Base-by-base conservation (phyloP, 2,888 invertebrate species). In the Drosophila meridiana region DNA sequence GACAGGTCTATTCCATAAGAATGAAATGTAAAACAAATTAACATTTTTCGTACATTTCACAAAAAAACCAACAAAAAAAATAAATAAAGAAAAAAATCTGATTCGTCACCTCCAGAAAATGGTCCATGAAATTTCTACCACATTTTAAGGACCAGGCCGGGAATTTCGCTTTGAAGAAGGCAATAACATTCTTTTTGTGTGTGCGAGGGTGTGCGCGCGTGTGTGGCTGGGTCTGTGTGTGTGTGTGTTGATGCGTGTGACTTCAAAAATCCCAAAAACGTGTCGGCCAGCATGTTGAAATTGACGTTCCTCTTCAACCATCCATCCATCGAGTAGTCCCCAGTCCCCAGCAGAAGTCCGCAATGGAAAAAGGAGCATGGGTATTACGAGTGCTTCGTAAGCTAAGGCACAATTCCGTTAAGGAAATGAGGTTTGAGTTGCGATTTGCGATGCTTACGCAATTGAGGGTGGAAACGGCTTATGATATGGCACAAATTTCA, bases 211-310 rank as follows among this genome's bases (percentile, higher is more conserved):
- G 56, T 34, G 34, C 34, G 34, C 9, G 50, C 34, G 50, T 58
- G 68, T n/a, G 45, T 32, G 4, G 2, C 5, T n/a, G 14, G 4
- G 9, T 50, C 47, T 43, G 67, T 34, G 53, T 30, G 58, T 52
- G 32, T 34, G 63, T 40, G 62, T 73, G 59, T 76, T 87, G 87
- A 73, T 82, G 87, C 86, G 87, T 87, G 83, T 87, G 86, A 87
- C 88, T 87, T 87, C 82, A 84, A 87, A 90, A 91, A 91, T 91
- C 91, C 89, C 77, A 81, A 90, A 91, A 92, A 92, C 91, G 91
- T 91, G 91, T 87, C 89, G 77, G 87, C 80, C 91, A 80, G 84
- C 89, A 91, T 84, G 91, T 86, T 89, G 82, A 83, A 82, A 68
- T 79, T 82, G 71, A 79, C 80, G 80, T 73, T 73, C 66, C 57